These are phyloP conservation scores for Tetragonula clypearis DNA, from an alignment of 1,140 invertebrate genomes.

Conservation along the genomic window DNA sequence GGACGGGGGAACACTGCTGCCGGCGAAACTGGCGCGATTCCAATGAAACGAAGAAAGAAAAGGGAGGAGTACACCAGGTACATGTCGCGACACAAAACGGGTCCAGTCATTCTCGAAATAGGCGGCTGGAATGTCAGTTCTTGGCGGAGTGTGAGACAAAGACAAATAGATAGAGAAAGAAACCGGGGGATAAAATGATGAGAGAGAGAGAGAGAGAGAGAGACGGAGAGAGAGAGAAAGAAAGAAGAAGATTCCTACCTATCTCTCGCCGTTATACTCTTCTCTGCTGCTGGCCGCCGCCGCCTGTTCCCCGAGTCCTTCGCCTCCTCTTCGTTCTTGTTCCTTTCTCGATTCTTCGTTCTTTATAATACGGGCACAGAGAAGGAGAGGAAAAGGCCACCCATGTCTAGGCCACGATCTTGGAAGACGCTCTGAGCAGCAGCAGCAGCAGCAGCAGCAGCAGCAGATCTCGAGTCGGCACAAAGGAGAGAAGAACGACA, in stretches of 20 bases:
- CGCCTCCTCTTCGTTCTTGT: neutral
- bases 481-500: conserved; percentile 47
- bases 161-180: neutral
- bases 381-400: conserved; percentile 45
- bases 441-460: conserved; percentile 20
- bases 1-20: neutral
- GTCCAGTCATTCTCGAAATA: conserved; percentile 67
- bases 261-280: neutral
- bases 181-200: neutral
- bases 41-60: conserved; percentile 40
- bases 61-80: conserved; percentile 38
- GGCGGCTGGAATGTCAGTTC: conserved; percentile 60
- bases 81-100: conserved; percentile 58
- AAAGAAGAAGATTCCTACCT: neutral
- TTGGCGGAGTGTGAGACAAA: conserved; percentile 16
- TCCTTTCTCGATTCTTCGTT: conserved; percentile 11
- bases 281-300: neutral
- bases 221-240: too few relatives aligned
- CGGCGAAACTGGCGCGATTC: conserved; percentile 61
- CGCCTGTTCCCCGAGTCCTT: neutral
- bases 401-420: conserved; percentile 54
- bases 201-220: too few relatives aligned
- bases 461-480: conserved; percentile 3
- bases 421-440: conserved; percentile 37
- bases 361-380: conserved; percentile 23